These are phyloP conservation scores for Fabriciana adippe DNA, from an alignment of 2,888 invertebrate species.

Conservation along the genomic window DNA sequence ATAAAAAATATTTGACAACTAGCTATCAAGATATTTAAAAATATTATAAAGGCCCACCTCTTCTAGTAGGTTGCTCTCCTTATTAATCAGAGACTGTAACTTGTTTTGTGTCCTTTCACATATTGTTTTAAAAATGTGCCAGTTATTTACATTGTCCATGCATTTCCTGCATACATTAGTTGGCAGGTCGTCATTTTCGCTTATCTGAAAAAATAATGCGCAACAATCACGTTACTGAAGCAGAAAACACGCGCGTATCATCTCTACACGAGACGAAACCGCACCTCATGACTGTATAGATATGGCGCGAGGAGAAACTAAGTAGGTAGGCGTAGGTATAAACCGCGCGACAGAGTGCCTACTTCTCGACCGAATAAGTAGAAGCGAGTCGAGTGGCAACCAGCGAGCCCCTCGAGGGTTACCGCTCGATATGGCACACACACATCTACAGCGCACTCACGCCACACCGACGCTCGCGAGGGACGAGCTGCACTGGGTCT, in stretches of 20 bases:
- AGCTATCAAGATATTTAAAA: constrained; percentile 53
- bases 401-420: constrained; percentile 80
- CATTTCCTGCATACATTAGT: constrained; percentile 85
- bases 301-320: constrained; percentile 76
- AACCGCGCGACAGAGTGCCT: constrained; percentile 67
- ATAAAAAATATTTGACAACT: constrained; percentile 45
- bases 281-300: constrained; percentile 73
- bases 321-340: constrained; percentile 80
- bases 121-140: constrained; percentile 84
- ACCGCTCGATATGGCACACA: constrained; percentile 80
- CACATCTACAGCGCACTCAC: constrained; percentile 64
- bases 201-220: constrained; percentile 83
- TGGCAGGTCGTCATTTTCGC: constrained; percentile 83
- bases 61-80: constrained; percentile 79
- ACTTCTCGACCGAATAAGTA: constrained; percentile 80
- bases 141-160: constrained; percentile 84
- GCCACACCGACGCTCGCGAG: constrained; percentile 77
- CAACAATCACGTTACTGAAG: constrained; percentile 71
- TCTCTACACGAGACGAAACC: constrained; percentile 64
- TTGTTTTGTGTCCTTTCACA: constrained; percentile 86
- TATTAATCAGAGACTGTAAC: constrained; percentile 82
- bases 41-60: constrained; percentile 67
- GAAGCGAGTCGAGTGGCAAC: constrained; percentile 80
- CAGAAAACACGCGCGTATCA: constrained; percentile 73
- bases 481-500: constrained; percentile 75